A percentile compares a stretch with the other conserved stretches of the same genome.
phyloP scores from a whole-genome alignment of 2,797 vertebrate species.

The Semaprochilodus insignis region DNA sequence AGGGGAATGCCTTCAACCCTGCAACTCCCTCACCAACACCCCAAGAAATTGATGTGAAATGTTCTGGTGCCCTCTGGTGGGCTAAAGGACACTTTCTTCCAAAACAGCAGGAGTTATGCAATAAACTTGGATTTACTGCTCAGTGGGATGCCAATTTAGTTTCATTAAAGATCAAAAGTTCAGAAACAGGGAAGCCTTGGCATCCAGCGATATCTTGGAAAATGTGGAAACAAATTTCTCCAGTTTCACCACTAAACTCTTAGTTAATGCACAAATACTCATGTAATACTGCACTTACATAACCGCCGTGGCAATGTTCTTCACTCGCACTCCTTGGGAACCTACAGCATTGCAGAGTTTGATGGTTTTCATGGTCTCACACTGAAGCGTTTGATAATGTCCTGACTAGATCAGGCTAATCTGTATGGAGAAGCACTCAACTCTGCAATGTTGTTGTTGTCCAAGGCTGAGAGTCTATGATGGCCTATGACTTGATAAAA shows the following conservation, averaged over 20 bases:
- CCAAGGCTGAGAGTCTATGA: too few species aligned
- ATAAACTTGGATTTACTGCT: slow-evolving; percentile 6
- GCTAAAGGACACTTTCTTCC: background rate
- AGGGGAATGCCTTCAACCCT: slow-evolving; percentile 58
- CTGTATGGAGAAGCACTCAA: too few species aligned
- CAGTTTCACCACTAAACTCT: background rate
- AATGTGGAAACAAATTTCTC: background rate
- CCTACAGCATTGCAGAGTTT: background rate
- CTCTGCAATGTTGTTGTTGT: too few species aligned
- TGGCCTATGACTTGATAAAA: too few species aligned
- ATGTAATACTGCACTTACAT: slow-evolving; percentile 2
- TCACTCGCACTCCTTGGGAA: background rate
- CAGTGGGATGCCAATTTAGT: background rate
- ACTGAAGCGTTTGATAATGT: too few species aligned
- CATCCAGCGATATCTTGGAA: background rate
- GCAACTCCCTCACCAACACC: slow-evolving; percentile 54
- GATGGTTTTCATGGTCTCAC: background rate
- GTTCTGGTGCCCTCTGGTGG: slow-evolving; percentile 74
- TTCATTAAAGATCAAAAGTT: slow-evolving; percentile 23
- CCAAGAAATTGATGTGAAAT: background rate
- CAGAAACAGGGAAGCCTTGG: background rate
- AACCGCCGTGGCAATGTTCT: background rate
- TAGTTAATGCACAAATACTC: background rate
- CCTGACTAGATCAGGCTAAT: too few species aligned
- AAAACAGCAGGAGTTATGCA: background rate